Evolutionary conservation across 2,888 invertebrate species (phyloP), one percentile per base, ranked within the genome.

Genomic region (Petrolisthes manimaculis): DNA sequence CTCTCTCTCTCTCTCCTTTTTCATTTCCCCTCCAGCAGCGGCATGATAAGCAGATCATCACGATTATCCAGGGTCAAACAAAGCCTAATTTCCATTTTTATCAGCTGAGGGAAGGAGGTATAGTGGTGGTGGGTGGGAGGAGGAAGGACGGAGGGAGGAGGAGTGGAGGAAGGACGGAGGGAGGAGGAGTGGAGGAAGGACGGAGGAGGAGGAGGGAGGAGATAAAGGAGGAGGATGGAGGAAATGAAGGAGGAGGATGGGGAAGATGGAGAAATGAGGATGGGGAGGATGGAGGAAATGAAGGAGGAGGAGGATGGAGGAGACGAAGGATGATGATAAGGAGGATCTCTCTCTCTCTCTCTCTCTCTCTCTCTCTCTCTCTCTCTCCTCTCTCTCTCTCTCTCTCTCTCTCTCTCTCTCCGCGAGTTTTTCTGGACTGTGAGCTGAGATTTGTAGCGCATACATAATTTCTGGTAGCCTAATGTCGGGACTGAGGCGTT

Each of bases 11-110:
- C 74, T 37, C 67, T 86, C 82, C 21, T 75, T 81, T 83, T 83
- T 77, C 83, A 24, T n/a, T 71, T 69, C 86, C 78, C 78, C 78
- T 83, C 61, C 21, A 78, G 78, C 54, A 78, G 86, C 77, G 56
- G 55, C 83, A 86, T 83, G 86, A 83, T 86, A 86, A 86, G 86
- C 86, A 83, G 86, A 86, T 86, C 83, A 86, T 78, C 83, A 55
- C 78, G 86, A 86, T 86, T 86, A 86, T 83, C 78, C 78, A 77
- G 78, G 78, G 86, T 86, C 82, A 86, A 83, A 86, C 86, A 83
- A 86, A 86, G 78, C 18, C 86, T 86, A 78, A 86, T 86, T 86
- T 83, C 61, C 86, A 86, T 83, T 86, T 86, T 86, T 83, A 86
- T 86, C 86, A 77, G 83, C 51, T 18, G 69, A 54, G 53, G 21